Conservation (phyloP, 2,113 vertebrate genomes). For the Orthochromis malagaraziensis region DNA sequence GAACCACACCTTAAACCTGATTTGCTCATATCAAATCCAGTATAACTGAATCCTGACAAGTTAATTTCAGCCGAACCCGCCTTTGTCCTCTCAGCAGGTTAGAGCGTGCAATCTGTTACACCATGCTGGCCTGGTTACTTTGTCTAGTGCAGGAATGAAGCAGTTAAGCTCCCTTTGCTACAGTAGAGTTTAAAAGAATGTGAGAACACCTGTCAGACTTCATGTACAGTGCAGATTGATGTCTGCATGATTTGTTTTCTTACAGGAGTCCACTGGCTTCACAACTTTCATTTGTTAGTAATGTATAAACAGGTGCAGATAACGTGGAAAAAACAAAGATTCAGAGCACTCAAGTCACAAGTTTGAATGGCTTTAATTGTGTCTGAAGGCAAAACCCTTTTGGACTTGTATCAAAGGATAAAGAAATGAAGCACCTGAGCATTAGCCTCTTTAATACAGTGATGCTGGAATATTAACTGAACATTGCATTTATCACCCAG, state of each 20-base stretch:
- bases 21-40: neutral
- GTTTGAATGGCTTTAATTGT: constrained; percentile 35
- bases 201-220: constrained; percentile 11
- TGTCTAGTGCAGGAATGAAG: neutral
- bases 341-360: neutral
- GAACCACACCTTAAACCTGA: neutral
- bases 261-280: neutral
- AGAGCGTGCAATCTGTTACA: neutral
- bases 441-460: neutral
- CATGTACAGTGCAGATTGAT: neutral
- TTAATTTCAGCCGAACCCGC: neutral
- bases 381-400: neutral
- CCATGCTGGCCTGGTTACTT: no score
- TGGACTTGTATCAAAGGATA: neutral
- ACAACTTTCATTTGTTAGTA: neutral
- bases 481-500: neutral
- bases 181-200: constrained; percentile 4
- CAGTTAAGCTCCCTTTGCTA: neutral
- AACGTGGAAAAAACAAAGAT: neutral
- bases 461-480: neutral
- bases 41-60: constrained; percentile 5
- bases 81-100: neutral
- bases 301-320: neutral
- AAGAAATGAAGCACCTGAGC: constrained; percentile 7
- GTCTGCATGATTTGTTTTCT: neutral